phyloP scores from a whole-genome alignment of 2,113 vertebrate species.

The Daubentonia madagascariensis region DNA sequence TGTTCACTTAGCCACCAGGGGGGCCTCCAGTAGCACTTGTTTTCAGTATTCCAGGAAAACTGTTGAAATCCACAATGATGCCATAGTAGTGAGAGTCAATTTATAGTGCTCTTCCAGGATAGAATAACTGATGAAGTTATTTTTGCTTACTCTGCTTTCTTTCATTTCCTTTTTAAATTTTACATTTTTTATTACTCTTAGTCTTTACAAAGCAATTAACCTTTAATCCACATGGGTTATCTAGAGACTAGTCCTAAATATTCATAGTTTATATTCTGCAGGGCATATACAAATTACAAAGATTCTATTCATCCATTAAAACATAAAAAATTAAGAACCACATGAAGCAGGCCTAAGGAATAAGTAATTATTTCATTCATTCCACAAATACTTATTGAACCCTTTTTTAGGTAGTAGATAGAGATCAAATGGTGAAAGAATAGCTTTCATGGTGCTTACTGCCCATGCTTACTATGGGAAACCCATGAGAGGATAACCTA shows the following conservation, averaged over 20 bases:
- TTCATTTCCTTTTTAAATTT: slow-evolving; percentile 40
- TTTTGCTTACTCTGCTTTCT: not conserved
- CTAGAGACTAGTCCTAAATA: not conserved
- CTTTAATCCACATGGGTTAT: not conserved
- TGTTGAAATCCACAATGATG: not conserved
- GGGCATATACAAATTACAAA: not conserved
- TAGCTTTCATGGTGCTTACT: not conserved
- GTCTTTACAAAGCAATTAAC: slow-evolving; percentile 15
- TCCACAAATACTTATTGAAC: slow-evolving; percentile 33
- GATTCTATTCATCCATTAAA: not conserved
- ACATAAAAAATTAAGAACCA: slow-evolving; percentile 3
- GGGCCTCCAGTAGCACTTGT: slow-evolving; percentile 16
- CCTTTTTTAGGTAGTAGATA: not conserved
- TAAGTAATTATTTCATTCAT: not conserved
- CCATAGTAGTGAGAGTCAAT: not conserved
- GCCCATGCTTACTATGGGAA: not conserved
- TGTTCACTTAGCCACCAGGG: slow-evolving; percentile 32
- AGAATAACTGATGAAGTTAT: not conserved
- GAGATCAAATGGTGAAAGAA: not conserved
- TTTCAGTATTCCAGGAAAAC: not conserved
- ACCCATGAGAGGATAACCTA: not conserved
- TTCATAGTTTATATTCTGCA: not conserved
- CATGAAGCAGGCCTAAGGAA: not conserved
- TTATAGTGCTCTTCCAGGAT: not conserved
- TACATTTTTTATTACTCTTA: not conserved